phyloP scores from a whole-genome alignment of 2,888 invertebrate genomes.

The Nymphalis polychloros region DNA sequence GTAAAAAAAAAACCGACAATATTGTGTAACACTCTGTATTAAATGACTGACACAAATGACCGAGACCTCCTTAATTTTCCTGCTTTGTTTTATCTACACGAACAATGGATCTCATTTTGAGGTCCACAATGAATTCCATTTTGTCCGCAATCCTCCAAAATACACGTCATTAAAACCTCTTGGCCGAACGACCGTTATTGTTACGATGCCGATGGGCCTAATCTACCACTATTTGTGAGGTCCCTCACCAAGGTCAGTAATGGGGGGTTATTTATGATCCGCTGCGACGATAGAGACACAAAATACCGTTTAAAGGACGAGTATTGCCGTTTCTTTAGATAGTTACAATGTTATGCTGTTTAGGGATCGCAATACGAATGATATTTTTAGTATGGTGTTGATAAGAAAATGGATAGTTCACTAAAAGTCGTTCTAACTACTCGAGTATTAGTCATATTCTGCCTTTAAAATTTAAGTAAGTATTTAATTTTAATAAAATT shows the following conservation, averaged over 20 bases:
- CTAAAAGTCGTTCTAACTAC: too few species aligned
- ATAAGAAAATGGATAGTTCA: too few species aligned
- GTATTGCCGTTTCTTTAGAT: background rate
- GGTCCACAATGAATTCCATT: slow-evolving; percentile 73
- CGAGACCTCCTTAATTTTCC: slow-evolving; percentile 72
- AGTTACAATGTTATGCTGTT: background rate
- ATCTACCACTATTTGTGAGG: slow-evolving; percentile 42
- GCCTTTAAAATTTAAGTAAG: too few species aligned
- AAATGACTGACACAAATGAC: slow-evolving; percentile 65
- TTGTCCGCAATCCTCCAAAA: slow-evolving; percentile 67
- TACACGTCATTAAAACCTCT: slow-evolving; percentile 68
- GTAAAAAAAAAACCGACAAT: slow-evolving; percentile 55
- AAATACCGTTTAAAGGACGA: background rate
- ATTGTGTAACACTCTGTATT: slow-evolving; percentile 61
- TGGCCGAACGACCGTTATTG: slow-evolving; percentile 36
- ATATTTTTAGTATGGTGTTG: too few species aligned
- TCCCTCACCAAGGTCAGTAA: slow-evolving; percentile 29
- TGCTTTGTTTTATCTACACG: slow-evolving; percentile 72
- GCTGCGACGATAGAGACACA: background rate
- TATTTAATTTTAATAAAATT: too few species aligned
- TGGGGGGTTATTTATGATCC: slow-evolving; percentile 16
- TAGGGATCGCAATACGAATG: too few species aligned
- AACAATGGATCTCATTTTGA: slow-evolving; percentile 76
- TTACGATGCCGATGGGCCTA: slow-evolving; percentile 34
- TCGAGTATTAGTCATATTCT: too few species aligned